Conservation (phyloP, 2,888 invertebrate species). For the Gari tellinella region DNA sequence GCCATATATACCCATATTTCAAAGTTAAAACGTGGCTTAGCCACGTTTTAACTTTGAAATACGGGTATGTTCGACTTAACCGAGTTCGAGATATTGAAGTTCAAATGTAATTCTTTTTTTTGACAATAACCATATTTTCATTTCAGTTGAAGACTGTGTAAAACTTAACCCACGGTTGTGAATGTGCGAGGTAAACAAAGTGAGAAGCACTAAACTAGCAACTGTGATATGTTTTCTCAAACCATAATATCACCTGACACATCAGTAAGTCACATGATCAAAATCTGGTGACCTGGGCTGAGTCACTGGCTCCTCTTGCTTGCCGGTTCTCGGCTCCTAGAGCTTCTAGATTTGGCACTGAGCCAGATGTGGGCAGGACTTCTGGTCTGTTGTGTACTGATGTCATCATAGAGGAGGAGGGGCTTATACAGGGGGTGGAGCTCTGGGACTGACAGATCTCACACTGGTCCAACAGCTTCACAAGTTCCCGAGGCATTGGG, state of each 20-base stretch:
- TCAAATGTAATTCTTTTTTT: too few relatives aligned
- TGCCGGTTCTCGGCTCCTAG: slow-evolving; percentile 25
- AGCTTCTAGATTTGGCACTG: slow-evolving; percentile 41
- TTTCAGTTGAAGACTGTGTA: too few relatives aligned
- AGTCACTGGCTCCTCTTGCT: slow-evolving; percentile 32
- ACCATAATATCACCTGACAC: slow-evolving; percentile 16
- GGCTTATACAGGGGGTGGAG: slow-evolving; percentile 92
- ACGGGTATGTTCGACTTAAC: too few relatives aligned
- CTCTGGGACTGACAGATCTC: slow-evolving; percentile 93
- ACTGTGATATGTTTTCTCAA: not conserved
- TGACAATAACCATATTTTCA: too few relatives aligned
- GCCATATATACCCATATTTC: too few relatives aligned
- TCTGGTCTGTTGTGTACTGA: slow-evolving; percentile 9
- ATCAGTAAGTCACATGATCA: slow-evolving; percentile 18
- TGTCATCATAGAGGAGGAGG: slow-evolving; percentile 86
- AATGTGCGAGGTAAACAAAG: not conserved
- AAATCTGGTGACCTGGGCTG: slow-evolving; percentile 53
- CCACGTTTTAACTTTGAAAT: too few relatives aligned
- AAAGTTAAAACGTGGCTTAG: too few relatives aligned
- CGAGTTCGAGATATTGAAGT: too few relatives aligned
- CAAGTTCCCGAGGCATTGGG: slow-evolving; percentile 95
- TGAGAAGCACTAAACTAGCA: not conserved
- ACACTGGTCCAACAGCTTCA: slow-evolving; percentile 96
- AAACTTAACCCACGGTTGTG: not conserved
- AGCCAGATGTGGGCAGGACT: slow-evolving; percentile 11